These are phyloP conservation scores for Cyclophora albipunctata DNA, from an alignment of 2,888 invertebrate species.

Conservation along the genomic window DNA sequence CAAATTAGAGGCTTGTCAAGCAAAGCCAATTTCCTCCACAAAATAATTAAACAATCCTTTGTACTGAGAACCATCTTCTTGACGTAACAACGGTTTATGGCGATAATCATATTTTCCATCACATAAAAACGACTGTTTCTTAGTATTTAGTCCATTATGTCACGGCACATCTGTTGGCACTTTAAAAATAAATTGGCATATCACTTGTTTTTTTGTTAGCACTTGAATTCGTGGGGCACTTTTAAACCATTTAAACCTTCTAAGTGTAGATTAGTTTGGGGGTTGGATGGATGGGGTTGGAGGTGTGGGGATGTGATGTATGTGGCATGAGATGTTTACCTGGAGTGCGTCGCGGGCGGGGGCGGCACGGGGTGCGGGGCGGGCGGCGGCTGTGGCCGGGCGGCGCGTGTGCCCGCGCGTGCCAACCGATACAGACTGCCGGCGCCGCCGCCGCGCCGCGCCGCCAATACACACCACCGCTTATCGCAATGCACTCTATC, in stretches of 20 bases:
- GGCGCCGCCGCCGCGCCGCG: conserved; percentile 34
- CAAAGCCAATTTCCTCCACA: no score
- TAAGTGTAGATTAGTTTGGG: conserved; percentile 20
- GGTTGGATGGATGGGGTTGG: conserved; percentile 9
- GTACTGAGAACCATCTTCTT: no score
- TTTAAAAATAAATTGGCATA: conserved; percentile 44
- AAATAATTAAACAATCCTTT: no score
- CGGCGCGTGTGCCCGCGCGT: conserved; percentile 67
- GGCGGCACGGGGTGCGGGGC: conserved; percentile 36
- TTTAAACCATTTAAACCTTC: no score
- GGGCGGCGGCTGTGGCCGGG: conserved; percentile 44
- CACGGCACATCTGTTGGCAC: conserved; percentile 42
- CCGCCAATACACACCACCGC: conserved; percentile 44
- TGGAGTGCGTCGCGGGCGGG: conserved; percentile 42
- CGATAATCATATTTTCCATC: no score
- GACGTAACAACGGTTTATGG: no score
- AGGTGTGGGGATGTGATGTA: conserved; percentile 18
- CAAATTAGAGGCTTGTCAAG: no score
- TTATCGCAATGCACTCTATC: conserved; percentile 57
- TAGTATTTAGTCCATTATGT: conserved; percentile 23
- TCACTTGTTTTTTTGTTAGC: conserved; percentile 44
- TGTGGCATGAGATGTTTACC: conserved; percentile 48
- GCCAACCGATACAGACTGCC: conserved; percentile 64
- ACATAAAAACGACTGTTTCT: no score
- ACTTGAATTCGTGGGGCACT: conserved; percentile 34